Conservation (phyloP, 2,888 invertebrate genomes). For the Tupiocoris notatus region DNA sequence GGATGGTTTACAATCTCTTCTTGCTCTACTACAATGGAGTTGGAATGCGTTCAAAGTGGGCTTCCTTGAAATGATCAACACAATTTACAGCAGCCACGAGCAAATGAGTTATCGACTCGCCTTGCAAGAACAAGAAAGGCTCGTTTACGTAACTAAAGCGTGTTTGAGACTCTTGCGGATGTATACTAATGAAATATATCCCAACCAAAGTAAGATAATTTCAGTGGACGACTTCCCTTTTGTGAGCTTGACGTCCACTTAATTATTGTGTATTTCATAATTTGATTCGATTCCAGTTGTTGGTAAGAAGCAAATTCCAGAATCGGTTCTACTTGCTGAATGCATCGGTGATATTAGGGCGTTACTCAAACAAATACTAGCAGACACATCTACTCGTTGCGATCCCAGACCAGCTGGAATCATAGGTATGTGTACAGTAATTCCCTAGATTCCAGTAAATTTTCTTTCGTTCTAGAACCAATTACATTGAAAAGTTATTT, state of each 20-base stretch:
- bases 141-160: conserved; percentile 83
- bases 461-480: not conserved
- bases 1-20: conserved; percentile 79
- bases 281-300: too few species aligned
- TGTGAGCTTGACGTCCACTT: not conserved
- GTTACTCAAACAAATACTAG: conserved; percentile 76
- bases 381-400: conserved; percentile 59
- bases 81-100: conserved; percentile 50
- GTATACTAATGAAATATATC: conserved; percentile 89
- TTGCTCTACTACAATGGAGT: conserved; percentile 84
- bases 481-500: too few species aligned
- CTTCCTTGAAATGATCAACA: conserved; percentile 60
- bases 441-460: too few species aligned
- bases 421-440: conserved; percentile 41
- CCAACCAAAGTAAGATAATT: conserved; percentile 61
- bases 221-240: not conserved
- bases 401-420: conserved; percentile 43
- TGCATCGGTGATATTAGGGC: conserved; percentile 82
- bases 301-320: conserved; percentile 53
- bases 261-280: too few species aligned
- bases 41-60: conserved; percentile 83
- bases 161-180: conserved; percentile 77
- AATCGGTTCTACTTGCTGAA: conserved; percentile 78
- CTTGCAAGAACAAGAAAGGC: conserved; percentile 70
- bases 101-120: conserved; percentile 53